phyloP scores from a whole-genome alignment of 2,888 invertebrate genomes.

The Leucophenga montana region DNA sequence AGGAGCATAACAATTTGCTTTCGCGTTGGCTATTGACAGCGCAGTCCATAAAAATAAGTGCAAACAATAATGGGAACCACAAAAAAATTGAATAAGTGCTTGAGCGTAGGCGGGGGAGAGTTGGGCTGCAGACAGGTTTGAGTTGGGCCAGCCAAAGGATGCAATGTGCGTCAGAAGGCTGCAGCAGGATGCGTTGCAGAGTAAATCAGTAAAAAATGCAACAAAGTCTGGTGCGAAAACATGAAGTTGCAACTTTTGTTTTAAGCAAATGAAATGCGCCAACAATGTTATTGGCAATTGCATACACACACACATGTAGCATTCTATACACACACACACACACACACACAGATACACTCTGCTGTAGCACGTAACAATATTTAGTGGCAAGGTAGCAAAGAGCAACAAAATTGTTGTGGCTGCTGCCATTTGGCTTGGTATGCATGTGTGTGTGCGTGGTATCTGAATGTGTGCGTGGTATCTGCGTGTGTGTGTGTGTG shows the following conservation, averaged over 20 bases:
- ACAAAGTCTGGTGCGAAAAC: slow-evolving; percentile 22
- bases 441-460: slow-evolving; percentile 30
- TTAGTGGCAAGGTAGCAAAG: slow-evolving; percentile 58
- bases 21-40: slow-evolving; percentile 50
- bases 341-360: slow-evolving; percentile 34
- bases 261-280: slow-evolving; percentile 65
- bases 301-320: slow-evolving; percentile 35
- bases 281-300: slow-evolving; percentile 67
- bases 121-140: background rate
- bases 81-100: background rate
- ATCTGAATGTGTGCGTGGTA: slow-evolving; percentile 11
- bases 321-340: slow-evolving; percentile 20
- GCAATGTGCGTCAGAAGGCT: too few relatives aligned
- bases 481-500: slow-evolving; percentile 30
- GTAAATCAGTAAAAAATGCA: slow-evolving; percentile 36
- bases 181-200: background rate
- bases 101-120: too few relatives aligned
- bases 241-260: slow-evolving; percentile 54
- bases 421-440: slow-evolving; percentile 3
- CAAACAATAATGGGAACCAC: slow-evolving; percentile 25
- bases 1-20: slow-evolving; percentile 62
- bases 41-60: slow-evolving; percentile 58
- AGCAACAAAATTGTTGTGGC: slow-evolving; percentile 45
- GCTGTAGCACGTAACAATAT: slow-evolving; percentile 25
- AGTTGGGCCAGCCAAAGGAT: too few relatives aligned